These are phyloP conservation scores for Keiferia lycopersicella DNA, from an alignment of 2,888 invertebrate genomes.

Conservation along the genomic window DNA sequence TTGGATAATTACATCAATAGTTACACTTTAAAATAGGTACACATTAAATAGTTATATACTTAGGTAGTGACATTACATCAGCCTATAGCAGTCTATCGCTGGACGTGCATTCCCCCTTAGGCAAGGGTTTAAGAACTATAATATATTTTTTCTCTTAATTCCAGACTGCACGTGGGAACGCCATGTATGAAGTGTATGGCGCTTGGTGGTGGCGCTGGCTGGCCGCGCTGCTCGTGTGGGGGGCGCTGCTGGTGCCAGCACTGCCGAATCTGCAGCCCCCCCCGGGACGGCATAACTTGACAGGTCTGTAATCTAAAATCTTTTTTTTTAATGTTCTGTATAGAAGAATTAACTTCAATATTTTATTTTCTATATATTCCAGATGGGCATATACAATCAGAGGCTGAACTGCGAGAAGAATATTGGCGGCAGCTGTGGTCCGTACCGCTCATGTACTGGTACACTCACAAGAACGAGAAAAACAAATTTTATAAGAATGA, in stretches of 20 bases:
- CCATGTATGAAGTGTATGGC: conserved; percentile 54
- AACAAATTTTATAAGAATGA: too few species aligned
- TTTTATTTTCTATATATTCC: conserved; percentile 15
- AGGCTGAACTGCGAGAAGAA: conserved; percentile 88
- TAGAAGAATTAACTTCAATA: background rate
- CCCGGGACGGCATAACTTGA: conserved; percentile 40
- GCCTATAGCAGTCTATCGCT: too few species aligned
- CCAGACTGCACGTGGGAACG: conserved; percentile 32
- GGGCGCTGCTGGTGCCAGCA: conserved; percentile 60
- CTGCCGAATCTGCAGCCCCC: conserved; percentile 58
- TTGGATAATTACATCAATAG: too few species aligned
- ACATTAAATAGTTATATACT: too few species aligned
- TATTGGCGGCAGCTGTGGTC: conserved; percentile 91
- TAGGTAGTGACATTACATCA: too few species aligned
- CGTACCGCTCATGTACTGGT: conserved; percentile 90
- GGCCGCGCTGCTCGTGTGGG: conserved; percentile 69
- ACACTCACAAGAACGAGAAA: too few species aligned
- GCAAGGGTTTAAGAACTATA: too few species aligned
- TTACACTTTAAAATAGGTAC: too few species aligned
- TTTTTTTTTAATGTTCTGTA: background rate
- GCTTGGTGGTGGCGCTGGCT: conserved; percentile 66
- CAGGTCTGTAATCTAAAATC: too few species aligned
- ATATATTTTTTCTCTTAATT: background rate
- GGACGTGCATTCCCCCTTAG: too few species aligned
- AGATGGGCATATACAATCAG: conserved; percentile 75